Conservation (phyloP, 2,888 invertebrate species). For the Nephrotoma appendiculata region DNA sequence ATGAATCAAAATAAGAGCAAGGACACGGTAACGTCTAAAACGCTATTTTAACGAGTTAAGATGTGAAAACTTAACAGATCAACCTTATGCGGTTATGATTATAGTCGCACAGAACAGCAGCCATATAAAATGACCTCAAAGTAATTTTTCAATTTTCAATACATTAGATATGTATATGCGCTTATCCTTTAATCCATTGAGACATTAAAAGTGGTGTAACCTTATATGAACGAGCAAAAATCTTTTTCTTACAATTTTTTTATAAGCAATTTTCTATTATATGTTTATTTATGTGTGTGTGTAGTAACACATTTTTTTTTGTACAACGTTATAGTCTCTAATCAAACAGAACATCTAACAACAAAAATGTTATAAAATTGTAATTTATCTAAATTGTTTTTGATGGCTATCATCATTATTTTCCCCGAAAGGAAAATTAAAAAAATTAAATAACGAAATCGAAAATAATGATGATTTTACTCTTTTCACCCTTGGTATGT, state of each 20-base stretch:
- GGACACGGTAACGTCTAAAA: too few species aligned
- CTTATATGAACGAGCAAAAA: background rate
- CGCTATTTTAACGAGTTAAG: too few species aligned
- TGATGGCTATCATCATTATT: background rate
- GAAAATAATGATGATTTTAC: background rate
- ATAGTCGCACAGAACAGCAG: background rate
- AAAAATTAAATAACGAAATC: background rate
- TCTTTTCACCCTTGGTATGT: background rate
- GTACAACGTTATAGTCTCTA: background rate
- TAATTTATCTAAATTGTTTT: background rate
- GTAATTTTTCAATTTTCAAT: background rate
- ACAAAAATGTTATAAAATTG: background rate
- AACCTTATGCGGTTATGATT: background rate
- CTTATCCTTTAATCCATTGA: background rate
- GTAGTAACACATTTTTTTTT: background rate
- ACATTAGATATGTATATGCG: background rate
- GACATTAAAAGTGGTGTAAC: background rate
- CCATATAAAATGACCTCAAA: background rate
- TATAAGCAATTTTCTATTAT: background rate
- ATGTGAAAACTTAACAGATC: too few species aligned
- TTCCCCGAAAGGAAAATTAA: background rate
- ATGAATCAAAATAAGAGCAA: too few species aligned
- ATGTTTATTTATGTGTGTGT: background rate
- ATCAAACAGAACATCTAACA: background rate
- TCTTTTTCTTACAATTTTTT: background rate